Percentiles rank a stretch among this genome's conserved stretches.
phyloP scores from a whole-genome alignment of 2,113 vertebrate genomes.

The Callaeas wilsoni region DNA sequence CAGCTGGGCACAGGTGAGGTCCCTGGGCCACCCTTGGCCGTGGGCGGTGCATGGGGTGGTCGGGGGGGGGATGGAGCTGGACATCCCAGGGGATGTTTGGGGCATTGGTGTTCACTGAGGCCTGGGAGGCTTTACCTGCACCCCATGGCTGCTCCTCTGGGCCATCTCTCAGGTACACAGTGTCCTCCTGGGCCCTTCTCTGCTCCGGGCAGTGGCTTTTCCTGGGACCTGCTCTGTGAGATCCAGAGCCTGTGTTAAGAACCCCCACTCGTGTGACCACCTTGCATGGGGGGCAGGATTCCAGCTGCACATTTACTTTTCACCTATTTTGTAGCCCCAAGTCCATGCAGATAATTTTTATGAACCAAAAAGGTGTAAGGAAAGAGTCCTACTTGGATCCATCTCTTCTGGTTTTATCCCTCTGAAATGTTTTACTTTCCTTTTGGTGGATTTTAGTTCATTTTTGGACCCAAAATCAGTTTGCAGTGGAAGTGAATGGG shows the following conservation, averaged over 20 bases:
- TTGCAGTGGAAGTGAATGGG: neutral
- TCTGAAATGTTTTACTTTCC: neutral
- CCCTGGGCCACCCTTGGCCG: neutral
- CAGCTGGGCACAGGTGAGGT: slow-evolving; percentile 98
- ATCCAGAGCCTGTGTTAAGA: neutral
- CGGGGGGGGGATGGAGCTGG: neutral
- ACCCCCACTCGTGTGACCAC: neutral
- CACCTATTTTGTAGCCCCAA: neutral
- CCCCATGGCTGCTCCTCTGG: neutral
- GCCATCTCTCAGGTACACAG: neutral
- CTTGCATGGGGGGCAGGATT: neutral
- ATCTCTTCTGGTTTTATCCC: neutral
- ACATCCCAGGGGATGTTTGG: neutral
- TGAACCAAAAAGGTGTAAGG: neutral
- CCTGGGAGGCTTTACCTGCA: neutral
- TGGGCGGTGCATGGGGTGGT: neutral
- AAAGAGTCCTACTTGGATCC: neutral
- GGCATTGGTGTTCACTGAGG: neutral
- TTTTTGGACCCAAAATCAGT: neutral
- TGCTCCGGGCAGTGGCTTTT: neutral
- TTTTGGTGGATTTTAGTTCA: neutral
- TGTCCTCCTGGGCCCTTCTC: neutral
- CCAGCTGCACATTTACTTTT: neutral
- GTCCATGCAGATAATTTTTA: neutral
- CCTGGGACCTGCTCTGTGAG: neutral